phyloP scores from a whole-genome alignment of 2,797 vertebrate genomes.

The Cuculus canorus region DNA sequence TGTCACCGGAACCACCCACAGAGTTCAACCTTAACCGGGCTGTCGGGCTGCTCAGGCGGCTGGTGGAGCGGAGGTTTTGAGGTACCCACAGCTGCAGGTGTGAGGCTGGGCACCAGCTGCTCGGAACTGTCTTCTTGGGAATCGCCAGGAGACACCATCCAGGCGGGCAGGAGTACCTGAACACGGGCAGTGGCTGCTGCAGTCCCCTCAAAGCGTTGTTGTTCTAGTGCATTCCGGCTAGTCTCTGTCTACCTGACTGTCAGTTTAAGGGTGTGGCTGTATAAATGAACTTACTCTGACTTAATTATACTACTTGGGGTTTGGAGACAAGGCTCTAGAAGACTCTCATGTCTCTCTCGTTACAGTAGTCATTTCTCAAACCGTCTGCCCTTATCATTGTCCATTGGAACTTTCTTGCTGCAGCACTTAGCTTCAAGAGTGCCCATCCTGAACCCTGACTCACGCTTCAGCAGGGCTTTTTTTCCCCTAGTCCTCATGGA shows the following conservation, averaged over 20 bases:
- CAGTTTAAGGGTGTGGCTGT: slow-evolving; percentile 28
- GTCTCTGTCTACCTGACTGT: not conserved
- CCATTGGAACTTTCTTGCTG: not conserved
- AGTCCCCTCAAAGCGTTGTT: accelerated
- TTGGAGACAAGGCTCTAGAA: not conserved
- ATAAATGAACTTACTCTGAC: not conserved
- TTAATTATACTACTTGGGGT: not conserved
- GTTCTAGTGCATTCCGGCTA: not conserved
- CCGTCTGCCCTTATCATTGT: not conserved
- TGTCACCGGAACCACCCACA: not conserved
- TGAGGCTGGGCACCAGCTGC: accelerated
- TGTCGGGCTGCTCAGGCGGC: not conserved
- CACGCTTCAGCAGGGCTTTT: not conserved
- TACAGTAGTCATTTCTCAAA: not conserved
- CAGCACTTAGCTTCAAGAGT: not conserved
- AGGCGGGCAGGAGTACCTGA: not conserved
- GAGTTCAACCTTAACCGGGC: not conserved
- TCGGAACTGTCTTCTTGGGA: not conserved
- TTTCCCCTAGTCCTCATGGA: not conserved
- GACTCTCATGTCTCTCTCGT: not conserved
- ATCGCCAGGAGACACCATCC: accelerated
- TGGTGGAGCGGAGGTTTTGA: not conserved
- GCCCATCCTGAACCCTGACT: not conserved
- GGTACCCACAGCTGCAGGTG: not conserved
- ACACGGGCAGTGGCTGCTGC: accelerated